Evolutionary conservation across 1,140 invertebrate genomes (phyloP), one percentile per base, ranked within the genome.

Genomic region (Leptopilina boulardi): DNA sequence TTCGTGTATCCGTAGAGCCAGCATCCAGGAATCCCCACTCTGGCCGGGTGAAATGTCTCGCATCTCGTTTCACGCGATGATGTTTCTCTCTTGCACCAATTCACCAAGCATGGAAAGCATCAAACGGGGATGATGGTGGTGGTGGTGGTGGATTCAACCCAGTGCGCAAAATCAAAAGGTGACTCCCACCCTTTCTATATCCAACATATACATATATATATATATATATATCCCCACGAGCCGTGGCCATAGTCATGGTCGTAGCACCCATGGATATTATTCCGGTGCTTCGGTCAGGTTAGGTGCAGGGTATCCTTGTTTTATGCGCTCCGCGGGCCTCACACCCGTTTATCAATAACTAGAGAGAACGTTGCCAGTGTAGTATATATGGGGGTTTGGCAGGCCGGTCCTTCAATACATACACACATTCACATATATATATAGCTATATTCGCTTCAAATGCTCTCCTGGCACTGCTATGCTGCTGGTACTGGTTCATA

Each of bases 341-440:
- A 76, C 77, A 77, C 77, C 75, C 80, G 77, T 82, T 84, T 84
- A 84, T 84, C 83, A 82, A 84, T 84, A 84, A 84, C 80, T 79
- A 77, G 59, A 66, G 59, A 66, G 59, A 66, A 66, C 23, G 59
- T 66, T 66, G 59, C 59, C 26, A 66, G 59, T 66, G 59, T 66
- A 30, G 23, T 15, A 21, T n/a, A 30, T 66, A 66, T 66, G 26
- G 59, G 59, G 23, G 59, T 66, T 66, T 66, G 59, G 59, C 59
- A 66, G 59, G 59, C 54, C 23, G 18, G 26, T 66, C 59, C 59
- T 34, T 18, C 13, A 51, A n/a, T 51, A 51, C 59, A 15, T 30
- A 30, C 59, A 26, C 15, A 66, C 15, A 30, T 23, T n/a, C n/a
- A 23, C 13, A 66, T 66, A 66, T 38, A 34, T 34, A 34, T 34